Percentiles rank a stretch among this genome's conserved stretches.
Evolutionary conservation across 53 echinoderm and acorn worm genomes (phyloP).

Genomic region (Hippasteria phrygiana): DNA sequence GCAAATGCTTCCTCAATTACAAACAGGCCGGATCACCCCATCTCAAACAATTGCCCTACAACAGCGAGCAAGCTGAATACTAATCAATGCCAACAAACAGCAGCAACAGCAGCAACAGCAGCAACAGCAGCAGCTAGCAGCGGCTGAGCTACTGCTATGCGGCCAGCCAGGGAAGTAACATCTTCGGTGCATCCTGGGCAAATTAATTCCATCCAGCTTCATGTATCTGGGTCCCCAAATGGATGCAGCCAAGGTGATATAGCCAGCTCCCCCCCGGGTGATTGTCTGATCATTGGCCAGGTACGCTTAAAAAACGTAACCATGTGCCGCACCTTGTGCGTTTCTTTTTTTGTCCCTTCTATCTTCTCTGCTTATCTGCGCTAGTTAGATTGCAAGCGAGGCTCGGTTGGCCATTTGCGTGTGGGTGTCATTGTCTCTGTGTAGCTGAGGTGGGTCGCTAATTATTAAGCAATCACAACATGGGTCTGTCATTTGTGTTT

Average conservation of each 20-base stretch:
- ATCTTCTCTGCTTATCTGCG: too few species aligned
- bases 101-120: not conserved
- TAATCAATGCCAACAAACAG: not conserved
- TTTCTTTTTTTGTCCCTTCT: too few species aligned
- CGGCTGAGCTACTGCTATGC: not conserved
- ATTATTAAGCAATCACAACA: not conserved
- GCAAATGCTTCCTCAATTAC: slow-evolving; percentile 6
- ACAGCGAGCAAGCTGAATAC: slow-evolving; percentile 9
- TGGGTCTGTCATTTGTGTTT: too few species aligned
- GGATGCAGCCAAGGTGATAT: slow-evolving; percentile 46
- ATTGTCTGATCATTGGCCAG: slow-evolving; percentile 17
- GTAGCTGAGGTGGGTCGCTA: not conserved
- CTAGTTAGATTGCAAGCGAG: too few species aligned
- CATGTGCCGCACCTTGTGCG: slow-evolving; percentile 8
- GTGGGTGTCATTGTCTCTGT: not conserved
- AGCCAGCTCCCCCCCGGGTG: slow-evolving; percentile 38
- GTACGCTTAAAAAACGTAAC: slow-evolving; percentile 29
- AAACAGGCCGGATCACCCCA: slow-evolving; percentile 19
- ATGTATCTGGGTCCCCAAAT: slow-evolving; percentile 59
- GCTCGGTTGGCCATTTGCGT: not conserved
- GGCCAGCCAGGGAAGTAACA: too few species aligned
- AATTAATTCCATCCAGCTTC: slow-evolving; percentile 49
- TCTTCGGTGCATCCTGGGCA: too few species aligned
- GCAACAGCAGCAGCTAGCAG: not conserved
- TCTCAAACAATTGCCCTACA: slow-evolving; percentile 20